These are phyloP conservation scores for Todus mexicanus DNA, from an alignment of 2,797 vertebrate genomes.

Conservation along the genomic window DNA sequence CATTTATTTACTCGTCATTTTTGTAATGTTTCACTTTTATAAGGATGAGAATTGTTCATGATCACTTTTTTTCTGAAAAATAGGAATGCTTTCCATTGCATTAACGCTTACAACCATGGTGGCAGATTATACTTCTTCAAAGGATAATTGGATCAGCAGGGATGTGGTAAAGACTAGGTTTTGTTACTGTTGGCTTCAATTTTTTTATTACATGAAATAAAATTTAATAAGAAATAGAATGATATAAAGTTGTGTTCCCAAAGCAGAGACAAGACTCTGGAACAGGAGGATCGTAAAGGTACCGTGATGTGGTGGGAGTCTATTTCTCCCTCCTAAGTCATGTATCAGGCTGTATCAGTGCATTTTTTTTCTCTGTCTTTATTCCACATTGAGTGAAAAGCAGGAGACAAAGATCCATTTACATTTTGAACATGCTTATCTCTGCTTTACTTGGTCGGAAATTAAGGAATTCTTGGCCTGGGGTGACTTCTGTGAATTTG, in stretches of 20 bases:
- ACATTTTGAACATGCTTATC: neutral
- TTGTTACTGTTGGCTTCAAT: neutral
- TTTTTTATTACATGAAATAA: slow-evolving; percentile 3
- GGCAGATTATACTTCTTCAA: neutral
- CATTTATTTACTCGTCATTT: neutral
- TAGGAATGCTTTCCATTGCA: neutral
- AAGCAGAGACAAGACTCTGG: neutral
- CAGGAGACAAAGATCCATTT: neutral
- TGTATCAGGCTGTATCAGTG: neutral
- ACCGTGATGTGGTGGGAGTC: neutral
- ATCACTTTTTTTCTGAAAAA: neutral
- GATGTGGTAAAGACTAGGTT: neutral
- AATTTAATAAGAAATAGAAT: neutral
- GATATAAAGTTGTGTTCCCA: neutral
- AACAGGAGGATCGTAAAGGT: neutral
- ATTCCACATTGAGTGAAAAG: neutral
- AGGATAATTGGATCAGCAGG: neutral
- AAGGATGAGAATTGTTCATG: neutral
- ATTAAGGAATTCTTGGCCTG: neutral
- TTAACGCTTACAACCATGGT: neutral
- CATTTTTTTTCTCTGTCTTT: neutral
- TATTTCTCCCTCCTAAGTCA: neutral
- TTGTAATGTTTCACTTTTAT: neutral
- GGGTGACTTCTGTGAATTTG: neutral
- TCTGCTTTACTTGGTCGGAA: neutral